phyloP scores from a whole-genome alignment of 2,113 vertebrate genomes.

The Odontophorus gujanensis region DNA sequence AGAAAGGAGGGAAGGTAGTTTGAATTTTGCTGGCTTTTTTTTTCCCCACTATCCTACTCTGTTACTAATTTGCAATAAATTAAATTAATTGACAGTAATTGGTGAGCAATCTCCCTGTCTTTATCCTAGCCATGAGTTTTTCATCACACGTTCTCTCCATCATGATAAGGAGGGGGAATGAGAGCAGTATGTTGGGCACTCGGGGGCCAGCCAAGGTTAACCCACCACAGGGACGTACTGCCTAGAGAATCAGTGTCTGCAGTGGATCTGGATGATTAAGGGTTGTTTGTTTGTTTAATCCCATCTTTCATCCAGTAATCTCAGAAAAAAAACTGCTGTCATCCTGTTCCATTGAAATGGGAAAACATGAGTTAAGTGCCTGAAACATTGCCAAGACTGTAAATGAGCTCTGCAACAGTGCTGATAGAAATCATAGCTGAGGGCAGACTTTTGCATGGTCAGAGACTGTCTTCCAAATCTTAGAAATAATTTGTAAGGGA shows the following conservation, averaged over 20 bases:
- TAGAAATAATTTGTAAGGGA: not conserved
- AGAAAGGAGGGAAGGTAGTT: not conserved
- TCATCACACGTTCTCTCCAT: not conserved
- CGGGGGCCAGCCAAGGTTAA: not conserved
- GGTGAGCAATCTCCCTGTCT: not conserved
- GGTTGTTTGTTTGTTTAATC: not conserved
- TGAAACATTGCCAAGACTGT: not conserved
- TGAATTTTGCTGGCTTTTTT: not conserved
- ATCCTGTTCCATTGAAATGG: conserved; percentile 3
- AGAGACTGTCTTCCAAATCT: not conserved
- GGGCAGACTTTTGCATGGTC: not conserved
- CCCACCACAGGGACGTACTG: not conserved
- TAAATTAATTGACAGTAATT: not conserved
- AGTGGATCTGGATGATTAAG: not conserved
- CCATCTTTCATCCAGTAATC: not conserved
- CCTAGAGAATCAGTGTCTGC: not conserved
- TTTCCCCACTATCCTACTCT: not conserved
- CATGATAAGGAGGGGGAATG: not conserved
- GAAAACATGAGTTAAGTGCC: not conserved
- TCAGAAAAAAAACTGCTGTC: not conserved
- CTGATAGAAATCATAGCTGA: conserved; percentile 12
- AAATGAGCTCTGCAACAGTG: not conserved
- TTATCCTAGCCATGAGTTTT: not conserved
- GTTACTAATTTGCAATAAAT: not conserved
- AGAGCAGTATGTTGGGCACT: not conserved